These are phyloP conservation scores for Tangara arthus DNA, from an alignment of 2,797 vertebrate genomes.

Conservation along the genomic window DNA sequence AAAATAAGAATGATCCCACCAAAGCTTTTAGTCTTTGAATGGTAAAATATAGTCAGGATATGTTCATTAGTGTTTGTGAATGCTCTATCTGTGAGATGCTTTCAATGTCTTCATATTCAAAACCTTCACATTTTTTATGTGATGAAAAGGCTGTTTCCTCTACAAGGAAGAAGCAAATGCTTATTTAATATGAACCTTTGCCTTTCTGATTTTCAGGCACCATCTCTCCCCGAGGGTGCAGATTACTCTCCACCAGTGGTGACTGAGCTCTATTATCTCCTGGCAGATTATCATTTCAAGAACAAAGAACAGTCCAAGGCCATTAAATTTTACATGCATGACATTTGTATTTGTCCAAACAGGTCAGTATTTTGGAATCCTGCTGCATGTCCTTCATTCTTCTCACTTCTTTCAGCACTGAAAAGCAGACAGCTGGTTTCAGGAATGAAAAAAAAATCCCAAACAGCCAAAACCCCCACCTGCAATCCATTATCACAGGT, in stretches of 20 bases:
- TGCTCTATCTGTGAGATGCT: background rate
- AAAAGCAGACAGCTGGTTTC: background rate
- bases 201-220: slow-evolving; percentile 75
- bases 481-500: background rate
- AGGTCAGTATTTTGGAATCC: slow-evolving; percentile 75
- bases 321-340: slow-evolving; percentile 98
- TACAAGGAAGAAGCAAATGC: background rate
- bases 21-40: background rate
- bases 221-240: slow-evolving; percentile 87
- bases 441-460: background rate
- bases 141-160: background rate
- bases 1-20: background rate
- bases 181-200: background rate
- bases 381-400: background rate
- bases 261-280: slow-evolving; percentile 92
- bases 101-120: background rate
- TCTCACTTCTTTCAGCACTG: background rate
- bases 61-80: background rate
- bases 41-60: background rate
- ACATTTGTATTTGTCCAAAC: slow-evolving; percentile 94
- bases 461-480: background rate
- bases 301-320: slow-evolving; percentile 99
- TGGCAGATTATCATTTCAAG: slow-evolving; percentile 98
- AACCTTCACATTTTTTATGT: background rate
- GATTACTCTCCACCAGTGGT: slow-evolving; percentile 86